These are phyloP conservation scores for Ophiodon elongatus DNA, from an alignment of 2,113 vertebrate species.

Conservation along the genomic window DNA sequence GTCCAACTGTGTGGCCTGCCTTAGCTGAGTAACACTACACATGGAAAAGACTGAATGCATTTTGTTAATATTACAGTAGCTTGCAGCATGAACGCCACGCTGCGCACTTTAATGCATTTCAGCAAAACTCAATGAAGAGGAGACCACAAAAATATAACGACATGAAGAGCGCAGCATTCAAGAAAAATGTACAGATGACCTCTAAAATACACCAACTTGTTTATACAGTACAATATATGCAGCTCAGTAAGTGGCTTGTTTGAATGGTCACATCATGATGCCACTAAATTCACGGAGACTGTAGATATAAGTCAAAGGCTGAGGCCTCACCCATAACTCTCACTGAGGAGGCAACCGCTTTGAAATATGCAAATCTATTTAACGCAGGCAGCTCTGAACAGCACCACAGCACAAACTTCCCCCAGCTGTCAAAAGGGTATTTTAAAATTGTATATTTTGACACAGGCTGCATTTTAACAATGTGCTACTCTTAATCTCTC, in stretches of 20 bases:
- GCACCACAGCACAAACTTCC: slow-evolving; percentile 37
- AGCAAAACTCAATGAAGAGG: slow-evolving; percentile 5
- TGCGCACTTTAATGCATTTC: slow-evolving; percentile 23
- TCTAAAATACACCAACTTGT: not conserved
- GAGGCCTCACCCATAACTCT: slow-evolving; percentile 2
- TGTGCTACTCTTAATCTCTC: slow-evolving; percentile 48
- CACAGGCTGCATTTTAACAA: slow-evolving; percentile 36
- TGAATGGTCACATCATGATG: slow-evolving; percentile 7
- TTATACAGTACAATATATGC: not conserved
- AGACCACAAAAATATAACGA: not conserved
- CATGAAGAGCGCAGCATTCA: not conserved
- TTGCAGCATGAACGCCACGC: not conserved
- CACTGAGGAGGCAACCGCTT: slow-evolving; percentile 21
- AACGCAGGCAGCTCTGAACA: slow-evolving; percentile 13
- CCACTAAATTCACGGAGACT: slow-evolving; percentile 7
- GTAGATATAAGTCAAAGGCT: slow-evolving; percentile 11
- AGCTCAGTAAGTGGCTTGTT: not conserved
- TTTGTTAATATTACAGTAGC: slow-evolving; percentile 15
- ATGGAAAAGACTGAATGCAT: slow-evolving; percentile 9
- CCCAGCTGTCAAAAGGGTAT: slow-evolving; percentile 58
- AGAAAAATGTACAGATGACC: not conserved
- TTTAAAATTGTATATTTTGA: slow-evolving; percentile 55
- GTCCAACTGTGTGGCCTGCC: slow-evolving; percentile 67
- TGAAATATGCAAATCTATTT: slow-evolving; percentile 29
- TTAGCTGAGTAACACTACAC: slow-evolving; percentile 41